Conservation (phyloP, 2,797 vertebrate species). For the Xiphophorus birchmanni region DNA sequence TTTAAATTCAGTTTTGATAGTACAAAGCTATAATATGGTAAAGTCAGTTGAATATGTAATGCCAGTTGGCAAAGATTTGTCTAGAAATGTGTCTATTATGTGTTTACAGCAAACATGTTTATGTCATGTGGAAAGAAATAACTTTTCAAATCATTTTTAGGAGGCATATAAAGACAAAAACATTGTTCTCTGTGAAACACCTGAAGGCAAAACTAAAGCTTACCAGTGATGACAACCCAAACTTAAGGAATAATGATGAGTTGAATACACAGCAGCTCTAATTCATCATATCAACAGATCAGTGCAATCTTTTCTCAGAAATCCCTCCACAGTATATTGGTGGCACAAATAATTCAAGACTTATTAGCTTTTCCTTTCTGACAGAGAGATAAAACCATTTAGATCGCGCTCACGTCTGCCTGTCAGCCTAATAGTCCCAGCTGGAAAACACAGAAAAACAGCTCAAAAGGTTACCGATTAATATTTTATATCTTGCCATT, state of each 20-base stretch:
- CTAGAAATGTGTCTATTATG: background rate
- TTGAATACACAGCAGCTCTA: background rate
- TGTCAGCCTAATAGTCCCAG: background rate
- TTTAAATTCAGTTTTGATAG: background rate
- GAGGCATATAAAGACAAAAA: background rate
- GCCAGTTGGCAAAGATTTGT: background rate
- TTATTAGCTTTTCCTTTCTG: background rate
- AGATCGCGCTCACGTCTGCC: background rate
- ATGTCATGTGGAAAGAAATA: background rate
- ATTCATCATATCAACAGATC: background rate
- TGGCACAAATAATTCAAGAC: background rate
- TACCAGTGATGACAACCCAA: background rate
- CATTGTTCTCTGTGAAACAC: background rate
- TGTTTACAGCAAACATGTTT: background rate
- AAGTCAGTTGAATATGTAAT: background rate
- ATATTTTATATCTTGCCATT: constrained; percentile 14
- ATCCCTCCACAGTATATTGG: background rate
- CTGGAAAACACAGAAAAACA: constrained; percentile 5
- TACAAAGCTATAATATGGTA: background rate
- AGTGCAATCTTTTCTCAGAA: background rate
- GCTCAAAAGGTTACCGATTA: background rate
- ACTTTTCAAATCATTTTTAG: background rate
- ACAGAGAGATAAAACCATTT: background rate
- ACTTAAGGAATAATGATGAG: background rate
- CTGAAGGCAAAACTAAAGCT: background rate